A percentile compares a stretch with the other conserved stretches of the same genome.
Conservation (phyloP, 2,797 vertebrate genomes). For the Bryconaethiops microstoma region DNA sequence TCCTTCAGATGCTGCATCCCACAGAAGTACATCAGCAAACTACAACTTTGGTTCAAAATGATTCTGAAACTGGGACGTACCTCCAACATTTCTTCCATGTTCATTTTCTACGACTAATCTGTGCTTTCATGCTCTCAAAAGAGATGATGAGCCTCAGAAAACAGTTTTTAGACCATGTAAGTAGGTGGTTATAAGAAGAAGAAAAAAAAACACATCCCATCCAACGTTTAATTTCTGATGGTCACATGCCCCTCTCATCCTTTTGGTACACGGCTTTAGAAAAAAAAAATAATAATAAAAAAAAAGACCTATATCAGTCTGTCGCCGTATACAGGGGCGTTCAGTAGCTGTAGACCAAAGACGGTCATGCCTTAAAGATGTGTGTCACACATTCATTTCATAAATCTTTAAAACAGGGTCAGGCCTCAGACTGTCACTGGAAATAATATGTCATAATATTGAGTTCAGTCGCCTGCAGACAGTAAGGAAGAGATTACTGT, state of each 20-base stretch:
- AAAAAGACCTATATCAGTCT: not conserved
- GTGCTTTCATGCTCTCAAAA: constrained; percentile 31
- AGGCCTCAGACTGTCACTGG: constrained; percentile 52
- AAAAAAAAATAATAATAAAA: too few relatives aligned
- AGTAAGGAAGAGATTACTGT: constrained; percentile 49
- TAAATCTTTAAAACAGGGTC: constrained; percentile 58
- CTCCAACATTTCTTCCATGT: constrained; percentile 18
- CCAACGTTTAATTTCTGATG: constrained; percentile 29
- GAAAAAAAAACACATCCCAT: constrained; percentile 25
- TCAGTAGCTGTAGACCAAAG: constrained; percentile 17
- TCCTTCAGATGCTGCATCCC: not conserved
- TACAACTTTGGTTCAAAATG: constrained; percentile 8
- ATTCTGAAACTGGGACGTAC: not conserved
- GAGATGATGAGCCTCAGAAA: constrained; percentile 31
- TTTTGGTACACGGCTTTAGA: not conserved
- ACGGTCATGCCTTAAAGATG: constrained; percentile 53
- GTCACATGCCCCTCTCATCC: constrained; percentile 1
- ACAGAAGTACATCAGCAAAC: not conserved
- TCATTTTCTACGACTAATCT: constrained; percentile 32
- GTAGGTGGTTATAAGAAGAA: constrained; percentile 44
- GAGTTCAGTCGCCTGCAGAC: constrained; percentile 41
- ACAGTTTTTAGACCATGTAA: constrained; percentile 30
- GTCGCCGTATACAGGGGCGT: constrained; percentile 15
- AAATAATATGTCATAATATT: constrained; percentile 54
- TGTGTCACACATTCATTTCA: constrained; percentile 56